Evolutionary conservation across 2,888 invertebrate genomes (phyloP), one percentile per base, ranked within the genome.

Genomic region (Plemyria rubiginata): DNA sequence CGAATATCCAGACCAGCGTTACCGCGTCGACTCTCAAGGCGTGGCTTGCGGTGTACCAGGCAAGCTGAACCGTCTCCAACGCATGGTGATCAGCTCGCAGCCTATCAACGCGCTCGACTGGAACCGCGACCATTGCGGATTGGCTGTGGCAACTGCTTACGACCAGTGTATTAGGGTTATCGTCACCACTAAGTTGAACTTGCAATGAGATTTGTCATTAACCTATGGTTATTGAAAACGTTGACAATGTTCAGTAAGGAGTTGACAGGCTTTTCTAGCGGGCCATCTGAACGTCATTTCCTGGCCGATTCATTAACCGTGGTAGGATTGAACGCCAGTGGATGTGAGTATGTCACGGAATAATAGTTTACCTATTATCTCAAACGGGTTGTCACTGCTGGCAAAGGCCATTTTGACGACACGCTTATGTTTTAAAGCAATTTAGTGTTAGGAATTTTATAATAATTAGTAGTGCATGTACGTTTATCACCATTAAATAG

Each of bases 91-190:
- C 57, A 96, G 98, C 15, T 94, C 96, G 5, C 99, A 99, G 82
- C 99, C 99, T 0, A 95, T 99, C 67, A 96, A 96, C 78, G 94
- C 96, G 9, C 95, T 97, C 71, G 98, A 98, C 80, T 99, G 99
- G 99, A 97, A 97, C 86, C 94, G 95, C 0, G 98, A 99, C 82
- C 98, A 98, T 82, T 88, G 95, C 49, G 99, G 99, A 0, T 92
- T 99, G 3, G 96, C 96, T 6, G 96, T 98, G 0, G 97, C 97
- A 78, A 97, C 98, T 1, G 94, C 98, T 0, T 98, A 99, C 84
- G 99, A 99, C 92, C 99, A 99, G 87, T 95, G 95, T 60, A 88
- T 99, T 5, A 93, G 99, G 41, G 95, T 99, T 4, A 84, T 99
- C 36, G 95, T 99, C 67, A 96, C 97, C 8, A 99, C 99, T 0